phyloP scores from a whole-genome alignment of 2,113 vertebrate species.

The Scopus umbretta region DNA sequence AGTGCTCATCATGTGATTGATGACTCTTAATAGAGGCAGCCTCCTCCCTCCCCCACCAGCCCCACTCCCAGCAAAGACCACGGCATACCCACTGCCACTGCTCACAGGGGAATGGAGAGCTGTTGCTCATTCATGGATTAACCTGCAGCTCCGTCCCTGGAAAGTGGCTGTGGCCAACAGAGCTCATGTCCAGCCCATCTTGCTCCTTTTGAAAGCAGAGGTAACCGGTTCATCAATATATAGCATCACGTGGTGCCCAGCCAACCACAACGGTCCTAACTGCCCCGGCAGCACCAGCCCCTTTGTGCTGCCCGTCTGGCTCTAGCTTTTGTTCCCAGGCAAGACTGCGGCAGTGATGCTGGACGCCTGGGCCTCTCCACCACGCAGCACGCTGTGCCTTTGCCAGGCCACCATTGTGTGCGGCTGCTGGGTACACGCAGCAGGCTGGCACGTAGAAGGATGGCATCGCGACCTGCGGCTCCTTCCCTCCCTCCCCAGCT shows the following conservation, averaged over 20 bases:
- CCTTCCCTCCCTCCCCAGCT: background rate
- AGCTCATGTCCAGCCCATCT: background rate
- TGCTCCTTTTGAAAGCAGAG: background rate
- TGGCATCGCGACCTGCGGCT: background rate
- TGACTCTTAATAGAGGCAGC: slow-evolving; percentile 67
- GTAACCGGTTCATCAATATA: background rate
- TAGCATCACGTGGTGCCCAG: background rate
- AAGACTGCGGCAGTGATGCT: background rate
- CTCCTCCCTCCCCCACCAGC: background rate
- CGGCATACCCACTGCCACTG: background rate
- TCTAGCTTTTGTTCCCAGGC: slow-evolving; percentile 37
- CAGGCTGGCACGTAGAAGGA: background rate
- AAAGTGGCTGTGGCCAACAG: background rate
- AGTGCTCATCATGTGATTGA: slow-evolving; percentile 75
- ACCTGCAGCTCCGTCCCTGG: background rate
- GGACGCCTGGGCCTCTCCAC: background rate
- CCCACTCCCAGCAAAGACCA: background rate
- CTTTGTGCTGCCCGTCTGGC: background rate
- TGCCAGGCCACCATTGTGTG: rapidly evolving
- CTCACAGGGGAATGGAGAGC: background rate
- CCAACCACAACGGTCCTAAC: background rate
- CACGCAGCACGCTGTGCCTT: rapidly evolving
- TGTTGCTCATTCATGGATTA: slow-evolving; percentile 2
- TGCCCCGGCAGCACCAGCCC: background rate
- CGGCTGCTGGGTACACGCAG: rapidly evolving